Evolutionary conservation across 1,140 invertebrate species (phyloP).

Genomic region (Panulirus ornatus): DNA sequence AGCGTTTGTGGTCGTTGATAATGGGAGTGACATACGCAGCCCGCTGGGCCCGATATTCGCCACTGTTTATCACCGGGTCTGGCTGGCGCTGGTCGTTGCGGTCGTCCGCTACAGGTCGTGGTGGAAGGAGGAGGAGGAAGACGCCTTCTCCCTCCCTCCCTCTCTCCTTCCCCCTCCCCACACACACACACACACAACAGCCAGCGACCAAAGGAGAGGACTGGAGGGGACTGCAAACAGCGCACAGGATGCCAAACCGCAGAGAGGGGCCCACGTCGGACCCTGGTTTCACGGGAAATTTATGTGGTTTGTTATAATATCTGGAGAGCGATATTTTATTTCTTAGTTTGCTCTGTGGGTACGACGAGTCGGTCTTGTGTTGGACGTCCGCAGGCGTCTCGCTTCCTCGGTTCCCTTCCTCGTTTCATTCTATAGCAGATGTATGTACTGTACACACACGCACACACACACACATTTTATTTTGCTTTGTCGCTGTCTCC

Average conservation of each 20-base stretch:
- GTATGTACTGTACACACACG: background rate
- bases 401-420: no score
- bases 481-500: no score
- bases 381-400: no score
- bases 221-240: no score
- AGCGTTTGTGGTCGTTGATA: constrained; percentile 29
- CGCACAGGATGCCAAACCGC: no score
- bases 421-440: no score
- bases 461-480: background rate
- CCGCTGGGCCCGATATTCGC: background rate
- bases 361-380: no score
- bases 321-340: no score
- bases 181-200: background rate
- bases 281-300: background rate
- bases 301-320: no score
- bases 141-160: background rate
- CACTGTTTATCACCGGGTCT: background rate
- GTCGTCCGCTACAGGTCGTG: background rate
- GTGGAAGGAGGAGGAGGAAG: background rate
- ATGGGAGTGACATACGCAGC: constrained; percentile 30
- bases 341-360: no score
- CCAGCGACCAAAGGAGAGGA: no score
- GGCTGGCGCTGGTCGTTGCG: background rate
- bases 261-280: background rate
- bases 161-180: background rate